phyloP scores from a whole-genome alignment of 2,113 vertebrate species.

The Silurus meridionalis region DNA sequence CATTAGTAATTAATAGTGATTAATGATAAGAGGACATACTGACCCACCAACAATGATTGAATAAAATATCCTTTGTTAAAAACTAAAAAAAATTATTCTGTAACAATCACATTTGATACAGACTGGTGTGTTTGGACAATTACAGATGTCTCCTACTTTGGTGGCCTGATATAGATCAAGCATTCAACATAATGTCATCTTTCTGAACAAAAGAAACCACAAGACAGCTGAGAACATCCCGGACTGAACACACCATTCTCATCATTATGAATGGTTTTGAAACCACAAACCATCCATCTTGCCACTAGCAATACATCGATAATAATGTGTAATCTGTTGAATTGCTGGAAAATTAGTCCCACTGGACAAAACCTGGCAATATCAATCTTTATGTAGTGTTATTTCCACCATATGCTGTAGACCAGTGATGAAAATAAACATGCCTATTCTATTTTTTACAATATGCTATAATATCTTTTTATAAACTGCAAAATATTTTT shows the following conservation, averaged over 20 bases:
- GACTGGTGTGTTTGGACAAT: background rate
- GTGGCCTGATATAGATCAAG: slow-evolving; percentile 12
- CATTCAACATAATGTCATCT: background rate
- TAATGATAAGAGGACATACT: background rate
- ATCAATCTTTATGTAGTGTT: background rate
- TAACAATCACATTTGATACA: background rate
- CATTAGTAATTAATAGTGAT: too few species aligned
- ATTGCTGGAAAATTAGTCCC: background rate
- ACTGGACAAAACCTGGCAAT: slow-evolving; percentile 6
- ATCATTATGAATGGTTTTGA: slow-evolving; percentile 7
- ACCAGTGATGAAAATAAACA: background rate
- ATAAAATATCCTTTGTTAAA: too few species aligned
- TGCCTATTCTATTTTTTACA: background rate
- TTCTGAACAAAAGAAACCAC: slow-evolving; percentile 23
- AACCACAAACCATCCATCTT: slow-evolving; percentile 5
- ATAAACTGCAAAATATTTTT: too few species aligned
- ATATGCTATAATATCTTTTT: background rate
- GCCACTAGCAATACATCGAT: background rate
- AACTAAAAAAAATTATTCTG: background rate
- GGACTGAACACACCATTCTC: background rate
- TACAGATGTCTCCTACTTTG: slow-evolving; percentile 1
- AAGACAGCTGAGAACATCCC: background rate
- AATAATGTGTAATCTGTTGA: slow-evolving; percentile 2
- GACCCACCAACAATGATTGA: too few species aligned
- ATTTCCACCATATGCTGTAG: background rate